A percentile compares a stretch with the other conserved stretches of the same genome.
Conservation (phyloP, 2,888 invertebrate species). For the Drosophila glabriapex region DNA sequence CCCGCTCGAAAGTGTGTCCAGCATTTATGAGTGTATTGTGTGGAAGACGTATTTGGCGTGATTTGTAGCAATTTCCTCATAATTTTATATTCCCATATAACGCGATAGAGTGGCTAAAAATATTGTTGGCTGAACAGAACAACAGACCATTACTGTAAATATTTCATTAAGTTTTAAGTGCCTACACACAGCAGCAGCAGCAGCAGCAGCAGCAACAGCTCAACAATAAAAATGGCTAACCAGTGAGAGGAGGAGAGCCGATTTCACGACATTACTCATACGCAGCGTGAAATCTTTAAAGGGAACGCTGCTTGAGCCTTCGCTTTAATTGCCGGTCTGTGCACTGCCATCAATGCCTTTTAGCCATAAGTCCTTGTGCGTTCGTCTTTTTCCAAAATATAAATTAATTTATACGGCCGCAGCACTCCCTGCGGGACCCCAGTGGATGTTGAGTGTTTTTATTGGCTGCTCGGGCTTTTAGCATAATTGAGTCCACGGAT, state of each 20-base stretch:
- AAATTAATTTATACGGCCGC: conserved; percentile 66
- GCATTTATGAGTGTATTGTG: conserved; percentile 59
- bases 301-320: conserved; percentile 28
- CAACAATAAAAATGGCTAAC: conserved; percentile 64
- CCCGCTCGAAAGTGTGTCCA: conserved; percentile 24
- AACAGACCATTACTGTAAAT: conserved; percentile 70
- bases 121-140: conserved; percentile 45
- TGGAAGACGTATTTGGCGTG: conserved; percentile 60
- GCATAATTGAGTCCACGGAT: conserved; percentile 66
- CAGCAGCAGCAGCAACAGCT: conserved; percentile 45
- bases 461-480: conserved; percentile 62
- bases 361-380: conserved; percentile 33
- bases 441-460: conserved; percentile 53
- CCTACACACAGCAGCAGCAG: conserved; percentile 55
- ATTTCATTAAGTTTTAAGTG: conserved; percentile 80
- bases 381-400: conserved; percentile 32
- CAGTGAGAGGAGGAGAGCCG: conserved; percentile 13
- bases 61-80: conserved; percentile 70
- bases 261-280: conserved; percentile 70
- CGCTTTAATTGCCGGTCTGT: conserved; percentile 68
- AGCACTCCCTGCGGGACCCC: conserved; percentile 31
- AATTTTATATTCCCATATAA: conserved; percentile 38
- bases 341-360: conserved; percentile 35
- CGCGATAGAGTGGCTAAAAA: conserved; percentile 22
- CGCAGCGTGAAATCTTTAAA: conserved; percentile 66